Base-by-base conservation (phyloP, 2,888 invertebrate species). In the Aspidapion aeneum region DNA sequence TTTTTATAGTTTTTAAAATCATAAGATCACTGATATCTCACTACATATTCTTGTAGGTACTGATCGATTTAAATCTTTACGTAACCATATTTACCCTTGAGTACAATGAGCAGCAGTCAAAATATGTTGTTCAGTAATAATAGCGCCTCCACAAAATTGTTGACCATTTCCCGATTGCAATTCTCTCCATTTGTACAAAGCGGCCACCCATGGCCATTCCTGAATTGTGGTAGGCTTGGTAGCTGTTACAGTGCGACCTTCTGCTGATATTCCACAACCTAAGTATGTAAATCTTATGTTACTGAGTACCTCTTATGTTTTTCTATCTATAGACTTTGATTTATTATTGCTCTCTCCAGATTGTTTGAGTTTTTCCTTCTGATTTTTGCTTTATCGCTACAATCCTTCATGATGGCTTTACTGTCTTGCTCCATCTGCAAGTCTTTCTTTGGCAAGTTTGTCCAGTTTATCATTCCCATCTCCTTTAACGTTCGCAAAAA, bases 191-290 rank as follows among this genome's bases (percentile, higher is more conserved):
- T 87, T 84, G 17, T 92, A 83, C 64, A 94, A 77, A 1, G 91
- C 92, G 0, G 87, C 93, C 85, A 94, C 89, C 94, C 94, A 90
- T 3, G 94, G 94, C 88, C 92, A 94, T 74, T 91, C 90, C 56
- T 79, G 79, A 1, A 82, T 75, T 58, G 68, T 71, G 3, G 74
- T 65, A 61, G 63, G 56, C 49, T 72, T 70, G 3, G 67, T 67
- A 5, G 64, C 49, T 1, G 57, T 50, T 3, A 20, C 55, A 19
- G 70, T 63, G n/a, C 69, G 70, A 16, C 71, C 68, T 62, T 73
- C 71, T 7, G 68, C 67, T 5, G 75, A 68, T 48, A 77, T 70
- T 58, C 77, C 80, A 67, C 80, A 80, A 55, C 80, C 79, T 79
- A 55, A 68, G 70, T 52, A 58, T 55, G 21, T 16, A 55, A 56